Base-by-base conservation (phyloP, 2,113 vertebrate genomes). In the Canis aureus region DNA sequence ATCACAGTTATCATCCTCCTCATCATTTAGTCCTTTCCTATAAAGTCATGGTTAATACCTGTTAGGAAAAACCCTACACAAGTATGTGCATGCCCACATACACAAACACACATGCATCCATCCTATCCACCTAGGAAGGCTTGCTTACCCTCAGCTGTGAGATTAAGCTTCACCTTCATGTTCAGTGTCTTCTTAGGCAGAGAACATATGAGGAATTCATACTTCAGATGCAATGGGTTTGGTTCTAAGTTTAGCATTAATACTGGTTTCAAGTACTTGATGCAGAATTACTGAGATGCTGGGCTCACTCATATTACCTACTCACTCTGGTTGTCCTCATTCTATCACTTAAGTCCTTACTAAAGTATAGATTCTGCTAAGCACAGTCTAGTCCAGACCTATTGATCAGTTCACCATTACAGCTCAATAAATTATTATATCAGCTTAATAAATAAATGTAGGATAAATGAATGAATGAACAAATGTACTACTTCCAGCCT, bases 291-390 rank as follows among this genome's bases (percentile, higher is more conserved):
- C 11, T 79, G 3, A 10, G 38, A 80, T 67, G 11, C 53, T 83
- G 29, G 23, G 4, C 15, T 94, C 78, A 19, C 20, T 91, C 51
- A 55, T 95, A 32, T 76, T 64, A 83, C 15, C 81, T 59, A 17
- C 11, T 95, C 74, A 62, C 29, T 87, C 32, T 81, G 43, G 17
- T 32, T 66, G 2, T 5, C 71, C 17, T 93, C 49, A 57, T 94
- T 49, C 78, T 43, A 93, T 73, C 76, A 17, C 16, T 76, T 91
- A 89, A 67, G 51, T 38, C 19, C 32, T 93, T 60, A 51, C 73
- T 27, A 73, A 81, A 81, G 35, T 93, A 29, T 57, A 87, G 82
- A 51, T 89, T 97, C n/a, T 92, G 4, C 62, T 89, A 86, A 23
- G 25, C 0, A 32, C 57, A 20, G 8, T 83, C n/a, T 38, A 95